phyloP scores from a whole-genome alignment of 2,113 vertebrate species.

The Verasper variegatus region DNA sequence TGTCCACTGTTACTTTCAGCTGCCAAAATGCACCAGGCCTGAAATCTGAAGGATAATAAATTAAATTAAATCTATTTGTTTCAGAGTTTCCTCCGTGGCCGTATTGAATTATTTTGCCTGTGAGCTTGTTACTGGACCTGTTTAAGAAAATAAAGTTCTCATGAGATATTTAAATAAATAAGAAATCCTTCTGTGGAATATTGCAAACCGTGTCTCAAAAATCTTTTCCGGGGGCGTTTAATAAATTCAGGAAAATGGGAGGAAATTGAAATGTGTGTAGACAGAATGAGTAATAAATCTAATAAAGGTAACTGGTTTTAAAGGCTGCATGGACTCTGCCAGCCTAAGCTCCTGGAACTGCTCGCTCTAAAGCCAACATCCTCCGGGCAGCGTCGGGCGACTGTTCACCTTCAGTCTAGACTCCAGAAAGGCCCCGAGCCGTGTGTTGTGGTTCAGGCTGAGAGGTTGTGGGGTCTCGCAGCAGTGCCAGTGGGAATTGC shows the following conservation, averaged over 20 bases:
- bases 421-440: neutral
- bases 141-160: neutral
- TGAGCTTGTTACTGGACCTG: no score
- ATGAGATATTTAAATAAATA: neutral
- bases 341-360: slow-evolving; percentile 25
- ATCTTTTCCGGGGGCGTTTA: slow-evolving; percentile 2
- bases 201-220: neutral
- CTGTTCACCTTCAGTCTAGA: neutral
- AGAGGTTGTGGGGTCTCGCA: slow-evolving; percentile 51
- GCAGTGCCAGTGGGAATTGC: slow-evolving; percentile 40
- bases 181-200: neutral
- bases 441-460: slow-evolving; percentile 21
- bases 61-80: neutral
- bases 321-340: neutral
- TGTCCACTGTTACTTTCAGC: no score
- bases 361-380: slow-evolving; percentile 8
- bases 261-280: neutral
- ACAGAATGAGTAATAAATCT: slow-evolving; percentile 16
- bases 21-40: no score
- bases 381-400: neutral
- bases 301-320: slow-evolving; percentile 11
- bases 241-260: slow-evolving; percentile 12
- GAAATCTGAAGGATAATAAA: neutral
- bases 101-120: neutral
- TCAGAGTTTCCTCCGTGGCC: neutral